A percentile compares a stretch with the other conserved stretches of the same genome.
phyloP scores from a whole-genome alignment of 2,888 invertebrate genomes.

The Cenopis cana region DNA sequence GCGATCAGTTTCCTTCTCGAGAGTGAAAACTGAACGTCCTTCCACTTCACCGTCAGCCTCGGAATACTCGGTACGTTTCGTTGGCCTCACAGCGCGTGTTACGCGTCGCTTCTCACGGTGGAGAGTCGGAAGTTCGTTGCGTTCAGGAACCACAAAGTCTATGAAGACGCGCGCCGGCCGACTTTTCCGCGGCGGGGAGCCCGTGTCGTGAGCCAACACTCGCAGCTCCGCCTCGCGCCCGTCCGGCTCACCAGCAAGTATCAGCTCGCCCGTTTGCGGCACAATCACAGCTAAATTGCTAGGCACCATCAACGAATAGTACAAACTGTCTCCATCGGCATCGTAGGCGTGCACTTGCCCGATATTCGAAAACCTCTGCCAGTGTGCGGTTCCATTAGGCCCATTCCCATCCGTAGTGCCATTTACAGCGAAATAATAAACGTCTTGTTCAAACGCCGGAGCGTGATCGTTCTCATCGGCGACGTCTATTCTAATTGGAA shows the following conservation, averaged over 20 bases:
- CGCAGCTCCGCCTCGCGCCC: conserved; percentile 88
- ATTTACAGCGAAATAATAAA: conserved; percentile 91
- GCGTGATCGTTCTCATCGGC: conserved; percentile 96
- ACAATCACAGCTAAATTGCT: conserved; percentile 94
- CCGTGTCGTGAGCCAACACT: conserved; percentile 93
- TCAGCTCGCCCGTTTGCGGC: conserved; percentile 96
- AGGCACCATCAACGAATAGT: conserved; percentile 92
- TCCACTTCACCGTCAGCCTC: conserved; percentile 96
- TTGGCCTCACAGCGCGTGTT: conserved; percentile 96
- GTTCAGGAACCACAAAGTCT: conserved; percentile 87
- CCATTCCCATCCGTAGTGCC: conserved; percentile 85
- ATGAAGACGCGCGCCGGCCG: conserved; percentile 91
- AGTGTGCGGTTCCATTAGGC: conserved; percentile 86
- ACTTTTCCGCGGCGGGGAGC: conserved; percentile 89
- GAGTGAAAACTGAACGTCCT: conserved; percentile 93
- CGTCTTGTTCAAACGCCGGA: conserved; percentile 91
- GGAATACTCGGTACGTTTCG: conserved; percentile 95
- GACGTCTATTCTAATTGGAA: conserved; percentile 91
- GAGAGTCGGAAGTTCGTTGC: conserved; percentile 86
- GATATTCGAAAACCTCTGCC: conserved; percentile 92
- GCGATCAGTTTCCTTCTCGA: conserved; percentile 96
- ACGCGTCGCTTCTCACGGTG: conserved; percentile 91
- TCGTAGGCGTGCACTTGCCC: conserved; percentile 95
- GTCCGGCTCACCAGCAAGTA: conserved; percentile 92
- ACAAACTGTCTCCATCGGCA: conserved; percentile 96